A percentile compares a stretch with the other conserved stretches of the same genome.
These are phyloP conservation scores for Conopomorpha cramerella DNA, from an alignment of 1,140 invertebrate genomes.

Conservation along the genomic window DNA sequence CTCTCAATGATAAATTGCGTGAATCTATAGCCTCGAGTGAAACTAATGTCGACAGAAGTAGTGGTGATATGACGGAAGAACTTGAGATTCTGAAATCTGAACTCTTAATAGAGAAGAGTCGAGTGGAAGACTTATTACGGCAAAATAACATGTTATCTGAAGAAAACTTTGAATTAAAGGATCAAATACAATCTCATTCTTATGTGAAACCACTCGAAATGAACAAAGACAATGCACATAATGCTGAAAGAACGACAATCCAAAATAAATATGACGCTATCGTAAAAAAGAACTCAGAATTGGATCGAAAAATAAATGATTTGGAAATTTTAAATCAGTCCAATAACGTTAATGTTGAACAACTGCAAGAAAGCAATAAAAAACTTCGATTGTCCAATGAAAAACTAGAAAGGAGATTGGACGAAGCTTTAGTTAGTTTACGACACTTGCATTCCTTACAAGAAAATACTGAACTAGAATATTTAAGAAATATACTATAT, in stretches of 20 bases:
- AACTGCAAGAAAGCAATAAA: slow-evolving; percentile 61
- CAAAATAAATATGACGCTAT: slow-evolving; percentile 58
- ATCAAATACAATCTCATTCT: slow-evolving; percentile 44
- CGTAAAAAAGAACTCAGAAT: slow-evolving; percentile 25
- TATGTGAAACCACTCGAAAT: slow-evolving; percentile 10
- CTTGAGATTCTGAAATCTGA: too few relatives aligned
- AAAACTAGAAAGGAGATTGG: slow-evolving; percentile 65
- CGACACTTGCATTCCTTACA: slow-evolving; percentile 55
- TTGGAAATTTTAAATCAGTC: slow-evolving; percentile 41
- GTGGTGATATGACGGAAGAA: too few relatives aligned
- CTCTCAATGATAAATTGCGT: slow-evolving; percentile 48
- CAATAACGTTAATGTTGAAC: slow-evolving; percentile 30
- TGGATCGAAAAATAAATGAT: slow-evolving; percentile 35
- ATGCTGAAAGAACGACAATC: slow-evolving; percentile 12
- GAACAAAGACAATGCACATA: slow-evolving; percentile 11
- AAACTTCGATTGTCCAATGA: slow-evolving; percentile 62
- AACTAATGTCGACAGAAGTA: slow-evolving; percentile 21
- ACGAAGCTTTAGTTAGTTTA: slow-evolving; percentile 68
- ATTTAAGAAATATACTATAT: slow-evolving; percentile 86
- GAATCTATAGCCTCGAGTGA: slow-evolving; percentile 45
- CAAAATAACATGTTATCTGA: slow-evolving; percentile 50
- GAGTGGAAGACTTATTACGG: slow-evolving; percentile 40
- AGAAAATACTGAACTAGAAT: slow-evolving; percentile 85
- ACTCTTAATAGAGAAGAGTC: too few relatives aligned
- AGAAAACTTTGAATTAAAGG: slow-evolving; percentile 56